These are phyloP conservation scores for Nibea coibor DNA, from an alignment of 2,113 vertebrate genomes.

Conservation along the genomic window DNA sequence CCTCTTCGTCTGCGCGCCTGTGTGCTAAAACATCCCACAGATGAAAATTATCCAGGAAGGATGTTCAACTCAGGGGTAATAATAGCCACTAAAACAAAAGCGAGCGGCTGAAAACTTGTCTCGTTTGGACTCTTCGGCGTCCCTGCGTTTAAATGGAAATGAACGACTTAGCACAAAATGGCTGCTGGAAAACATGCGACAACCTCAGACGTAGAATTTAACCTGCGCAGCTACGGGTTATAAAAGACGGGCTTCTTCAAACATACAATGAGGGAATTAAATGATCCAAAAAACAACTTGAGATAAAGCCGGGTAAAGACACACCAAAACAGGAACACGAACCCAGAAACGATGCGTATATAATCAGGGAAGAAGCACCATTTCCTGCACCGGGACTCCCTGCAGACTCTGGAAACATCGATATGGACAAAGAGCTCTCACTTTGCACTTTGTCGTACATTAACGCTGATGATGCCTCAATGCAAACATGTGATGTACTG, in stretches of 20 bases:
- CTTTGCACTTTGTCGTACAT: background rate
- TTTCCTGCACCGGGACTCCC: background rate
- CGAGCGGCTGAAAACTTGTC: slow-evolving; percentile 8
- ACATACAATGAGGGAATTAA: background rate
- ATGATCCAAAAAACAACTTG: background rate
- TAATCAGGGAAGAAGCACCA: background rate
- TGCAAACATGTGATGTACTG: background rate
- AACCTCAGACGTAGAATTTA: background rate
- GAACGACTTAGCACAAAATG: slow-evolving; percentile 34
- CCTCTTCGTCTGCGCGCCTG: slow-evolving; percentile 26
- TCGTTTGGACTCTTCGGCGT: slow-evolving; percentile 4
- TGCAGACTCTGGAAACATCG: background rate
- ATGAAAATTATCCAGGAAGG: slow-evolving; percentile 48
- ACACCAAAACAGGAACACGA: background rate
- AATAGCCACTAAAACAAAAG: slow-evolving; percentile 34
- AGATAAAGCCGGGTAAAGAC: background rate
- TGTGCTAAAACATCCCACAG: slow-evolving; percentile 49
- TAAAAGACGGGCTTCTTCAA: background rate
- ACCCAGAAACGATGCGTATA: background rate
- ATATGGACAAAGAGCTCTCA: background rate
- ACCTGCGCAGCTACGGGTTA: background rate
- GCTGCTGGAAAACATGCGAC: background rate
- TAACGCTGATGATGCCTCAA: background rate
- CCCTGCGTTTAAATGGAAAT: background rate
- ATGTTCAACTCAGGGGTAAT: slow-evolving; percentile 50